Evolutionary conservation across 1,140 invertebrate genomes (phyloP), one percentile per base, ranked within the genome.

Genomic region (Anastrepha obliqua): DNA sequence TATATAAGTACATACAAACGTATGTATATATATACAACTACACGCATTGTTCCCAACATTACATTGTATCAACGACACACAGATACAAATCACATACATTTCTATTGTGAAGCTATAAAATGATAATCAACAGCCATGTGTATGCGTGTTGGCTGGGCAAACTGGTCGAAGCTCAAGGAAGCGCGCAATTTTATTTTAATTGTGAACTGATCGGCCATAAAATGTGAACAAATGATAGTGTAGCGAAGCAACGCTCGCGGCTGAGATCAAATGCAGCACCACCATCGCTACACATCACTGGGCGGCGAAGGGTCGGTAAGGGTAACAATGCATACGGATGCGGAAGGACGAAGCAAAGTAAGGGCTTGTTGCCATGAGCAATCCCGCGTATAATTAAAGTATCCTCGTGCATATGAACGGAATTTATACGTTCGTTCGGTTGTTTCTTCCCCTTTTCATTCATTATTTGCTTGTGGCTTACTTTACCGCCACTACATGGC

Each of bases 191-290:
- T 90, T 85, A 90, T 89, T 91, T 91, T 91, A 91, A 91, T 91
- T 91, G 90, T 92, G 90, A 91, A 91, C 89, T 90, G 90, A 91
- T 91, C 81, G 90, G 87, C 88, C 62, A 29, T 89, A 91, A 91
- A 91, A 91, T 89, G 87, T 90, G 89, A 91, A 91, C 91, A 91
- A 91, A 91, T 91, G 89, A 91, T 91, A 91, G 91, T 91, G 89
- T 90, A 87, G 55, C 88, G 89, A 89, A 91, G 89, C 89, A 62
- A 4, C 62, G 74, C 88, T 87, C 74, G 74, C 74, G 74, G 74
- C 74, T 81, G n/a, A 29, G 74, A 81, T 81, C 74, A 81, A 81
- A 81, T 55, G 47, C 47, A 81, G 47, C 74, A 70, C 67, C 15
- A 81, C 70, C 70, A 17, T 13, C 60, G 60, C 15, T 62, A 62